Evolutionary conservation across 35 echinoderm and acorn worm species (phyloP), one percentile per base, ranked within the genome.

Genomic region (Amphiura filiformis): DNA sequence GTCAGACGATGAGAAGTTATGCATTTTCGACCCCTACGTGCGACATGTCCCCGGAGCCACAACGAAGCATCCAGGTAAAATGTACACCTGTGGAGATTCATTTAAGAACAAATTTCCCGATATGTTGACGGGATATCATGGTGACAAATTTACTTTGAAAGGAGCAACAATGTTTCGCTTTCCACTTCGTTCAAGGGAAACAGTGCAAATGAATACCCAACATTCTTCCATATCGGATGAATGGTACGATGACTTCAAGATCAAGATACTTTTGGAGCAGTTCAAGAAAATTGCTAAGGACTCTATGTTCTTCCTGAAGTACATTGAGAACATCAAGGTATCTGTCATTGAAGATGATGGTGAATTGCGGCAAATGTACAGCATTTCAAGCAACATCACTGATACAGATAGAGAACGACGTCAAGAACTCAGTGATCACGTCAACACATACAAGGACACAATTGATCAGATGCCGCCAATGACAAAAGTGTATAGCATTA

Each of bases 21-120:
- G 92, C 52, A 86, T 94, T 42, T 86, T 90, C 38, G 92, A 94
- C 86, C 92, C 92, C n/a, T 40, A 75, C 37, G 39, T 89, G 75
- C 36, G 36, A 35, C 79, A 84, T 23, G 76, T 79, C 30, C 86
- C 86, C 4, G 40, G 41, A 26, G 82, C 92, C 44, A 84, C 23
- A 17, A 4, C 22, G 39, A 26, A 13, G 0, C 47, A 35, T 70
- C 92, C 92, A 15, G 92, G 92, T 1, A 84, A 64, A 76, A 40
- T 37, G n/a, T 65, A 44, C 22, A 39, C 35, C 31, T 42, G 65
- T 26, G 36, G 28, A 13, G 49, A 78, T 17, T 12, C 84, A 31
- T 56, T 93, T 34, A 39, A 34, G 13, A 12, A 64, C 18, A 81
- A 42, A 13, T 92, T 87, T 38, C 65, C 84, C 1, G 78, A 92